Conservation (phyloP, 2,113 vertebrate genomes). For the Turnix velox region DNA sequence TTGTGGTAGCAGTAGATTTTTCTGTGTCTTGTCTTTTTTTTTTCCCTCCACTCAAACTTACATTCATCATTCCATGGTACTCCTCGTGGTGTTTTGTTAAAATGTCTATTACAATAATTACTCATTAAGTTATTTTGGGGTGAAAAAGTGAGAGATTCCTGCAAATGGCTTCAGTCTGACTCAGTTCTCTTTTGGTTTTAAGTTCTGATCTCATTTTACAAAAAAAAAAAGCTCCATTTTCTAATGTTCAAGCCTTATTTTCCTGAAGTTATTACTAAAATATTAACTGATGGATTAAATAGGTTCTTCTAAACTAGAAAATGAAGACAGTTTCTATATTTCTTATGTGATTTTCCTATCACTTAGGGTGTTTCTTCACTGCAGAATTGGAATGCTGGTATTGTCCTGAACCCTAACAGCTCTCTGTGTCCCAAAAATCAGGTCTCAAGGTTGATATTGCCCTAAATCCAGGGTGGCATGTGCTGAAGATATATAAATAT, state of each 20-base stretch:
- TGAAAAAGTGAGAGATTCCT: neutral
- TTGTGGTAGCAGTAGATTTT: neutral
- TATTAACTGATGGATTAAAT: neutral
- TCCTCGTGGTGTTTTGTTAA: neutral
- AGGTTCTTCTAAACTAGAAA: neutral
- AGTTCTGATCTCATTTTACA: neutral
- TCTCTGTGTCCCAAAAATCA: neutral
- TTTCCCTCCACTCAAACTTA: neutral
- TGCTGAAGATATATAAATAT: neutral
- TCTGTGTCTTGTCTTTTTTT: neutral
- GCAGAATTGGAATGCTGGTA: neutral
- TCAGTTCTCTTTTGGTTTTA: neutral
- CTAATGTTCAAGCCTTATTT: neutral
- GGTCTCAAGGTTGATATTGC: neutral
- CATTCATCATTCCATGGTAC: neutral
- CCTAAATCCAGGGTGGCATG: neutral
- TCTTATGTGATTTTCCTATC: neutral
- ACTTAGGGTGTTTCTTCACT: neutral
- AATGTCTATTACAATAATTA: neutral
- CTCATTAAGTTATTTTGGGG: neutral
- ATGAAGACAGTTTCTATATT: neutral
- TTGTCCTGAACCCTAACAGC: neutral
- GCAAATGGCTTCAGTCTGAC: neutral
- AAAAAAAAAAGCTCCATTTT: neutral
- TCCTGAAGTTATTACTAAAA: neutral